Evolutionary conservation across 2,888 invertebrate genomes (phyloP).

Genomic region (Mystacides longicornis): DNA sequence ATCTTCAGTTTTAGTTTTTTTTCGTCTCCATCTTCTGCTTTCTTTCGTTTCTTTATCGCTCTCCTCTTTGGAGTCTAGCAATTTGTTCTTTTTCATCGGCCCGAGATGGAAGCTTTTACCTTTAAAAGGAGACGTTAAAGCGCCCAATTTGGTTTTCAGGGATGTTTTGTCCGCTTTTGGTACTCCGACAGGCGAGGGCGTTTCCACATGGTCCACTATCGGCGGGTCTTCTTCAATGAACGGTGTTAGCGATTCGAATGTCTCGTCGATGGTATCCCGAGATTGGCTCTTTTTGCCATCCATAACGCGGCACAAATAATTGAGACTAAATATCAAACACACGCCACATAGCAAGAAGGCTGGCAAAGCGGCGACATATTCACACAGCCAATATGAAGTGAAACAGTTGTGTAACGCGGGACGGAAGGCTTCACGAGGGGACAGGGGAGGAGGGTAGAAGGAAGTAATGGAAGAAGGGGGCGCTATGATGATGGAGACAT

Average conservation of each 20-base stretch:
- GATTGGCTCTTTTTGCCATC: slow-evolving; percentile 8
- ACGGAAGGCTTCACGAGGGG: background rate
- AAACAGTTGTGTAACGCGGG: slow-evolving; percentile 15
- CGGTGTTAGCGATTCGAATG: slow-evolving; percentile 21
- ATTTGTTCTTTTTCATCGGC: slow-evolving; percentile 37
- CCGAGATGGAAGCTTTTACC: slow-evolving; percentile 49
- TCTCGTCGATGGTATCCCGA: slow-evolving; percentile 19
- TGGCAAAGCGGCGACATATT: slow-evolving; percentile 9
- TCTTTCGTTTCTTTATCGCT: slow-evolving; percentile 41
- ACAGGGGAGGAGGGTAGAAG: background rate
- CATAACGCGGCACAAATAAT: slow-evolving; percentile 2
- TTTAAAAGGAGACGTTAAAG: slow-evolving; percentile 47
- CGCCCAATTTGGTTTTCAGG: slow-evolving; percentile 44
- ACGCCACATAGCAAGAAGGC: background rate
- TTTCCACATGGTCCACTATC: slow-evolving; percentile 14
- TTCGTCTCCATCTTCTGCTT: slow-evolving; percentile 47
- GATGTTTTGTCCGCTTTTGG: slow-evolving; percentile 35
- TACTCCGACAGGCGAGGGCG: slow-evolving; percentile 31
- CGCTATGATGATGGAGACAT: no score
- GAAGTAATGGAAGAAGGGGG: slow-evolving; percentile 5
- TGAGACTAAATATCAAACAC: no score
- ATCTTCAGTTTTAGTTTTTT: slow-evolving; percentile 34
- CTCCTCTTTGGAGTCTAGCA: slow-evolving; percentile 41
- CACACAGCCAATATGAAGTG: slow-evolving; percentile 10
- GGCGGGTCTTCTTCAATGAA: slow-evolving; percentile 16